A percentile compares a stretch with the other conserved stretches of the same genome.
Conservation (phyloP, 2,797 vertebrate species). For the Atherinosoma microstoma region DNA sequence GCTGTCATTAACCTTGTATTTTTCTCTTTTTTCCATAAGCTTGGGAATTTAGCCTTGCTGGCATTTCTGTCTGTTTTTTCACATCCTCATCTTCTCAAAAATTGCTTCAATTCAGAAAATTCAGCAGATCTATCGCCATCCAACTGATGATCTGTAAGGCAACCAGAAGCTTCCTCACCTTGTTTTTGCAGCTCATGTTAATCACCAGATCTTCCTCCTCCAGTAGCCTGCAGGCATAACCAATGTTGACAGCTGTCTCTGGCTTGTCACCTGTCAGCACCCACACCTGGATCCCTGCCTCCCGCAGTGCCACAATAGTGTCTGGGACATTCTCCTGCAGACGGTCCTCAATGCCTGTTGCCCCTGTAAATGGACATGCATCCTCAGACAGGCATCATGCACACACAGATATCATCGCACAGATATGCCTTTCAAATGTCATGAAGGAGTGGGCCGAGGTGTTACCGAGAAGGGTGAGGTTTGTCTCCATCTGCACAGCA, state of each 20-base stretch:
- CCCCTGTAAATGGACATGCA: conserved; percentile 81
- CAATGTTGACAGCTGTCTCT: conserved; percentile 96
- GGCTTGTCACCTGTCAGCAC: conserved; percentile 96
- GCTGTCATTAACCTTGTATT: too few species aligned
- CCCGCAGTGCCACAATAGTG: conserved; percentile 88
- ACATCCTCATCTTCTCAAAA: neutral
- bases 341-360: conserved; percentile 95
- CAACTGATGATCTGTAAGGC: conserved; percentile 9
- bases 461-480: conserved; percentile 91
- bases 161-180: conserved; percentile 79
- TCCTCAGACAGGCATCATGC: conserved; percentile 24
- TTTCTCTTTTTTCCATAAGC: too few species aligned
- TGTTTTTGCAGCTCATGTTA: conserved; percentile 90
- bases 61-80: neutral
- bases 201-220: conserved; percentile 90
- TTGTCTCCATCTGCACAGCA: conserved; percentile 88
- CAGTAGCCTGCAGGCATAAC: conserved; percentile 92
- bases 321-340: conserved; percentile 94
- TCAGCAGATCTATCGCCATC: conserved; percentile 5
- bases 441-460: neutral
- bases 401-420: conserved; percentile 21
- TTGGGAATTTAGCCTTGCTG: too few species aligned
- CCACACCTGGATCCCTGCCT: conserved; percentile 94
- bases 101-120: neutral
- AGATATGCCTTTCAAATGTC: neutral